A percentile compares a stretch with the other conserved stretches of the same genome.
Conservation (phyloP, 2,888 invertebrate genomes). For the Noctuana brunneofusca region DNA sequence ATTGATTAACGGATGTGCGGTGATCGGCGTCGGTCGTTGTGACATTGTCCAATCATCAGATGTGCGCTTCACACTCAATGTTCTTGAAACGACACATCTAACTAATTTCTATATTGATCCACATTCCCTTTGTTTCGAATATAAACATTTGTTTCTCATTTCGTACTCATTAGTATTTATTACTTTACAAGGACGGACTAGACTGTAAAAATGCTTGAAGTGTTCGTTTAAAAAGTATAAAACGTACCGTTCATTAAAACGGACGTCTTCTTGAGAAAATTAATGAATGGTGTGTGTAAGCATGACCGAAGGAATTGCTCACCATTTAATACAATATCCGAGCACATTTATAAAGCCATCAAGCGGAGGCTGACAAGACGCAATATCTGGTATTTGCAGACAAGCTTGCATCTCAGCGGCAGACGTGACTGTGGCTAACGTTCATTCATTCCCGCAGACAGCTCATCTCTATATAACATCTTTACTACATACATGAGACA, state of each 20-base stretch:
- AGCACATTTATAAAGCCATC: conserved; percentile 8
- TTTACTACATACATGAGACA: neutral
- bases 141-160: too few species aligned
- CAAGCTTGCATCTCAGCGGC: neutral
- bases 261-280: too few species aligned
- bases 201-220: too few species aligned
- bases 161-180: too few species aligned
- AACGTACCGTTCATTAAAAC: too few species aligned
- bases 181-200: too few species aligned
- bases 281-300: too few species aligned
- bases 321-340: neutral
- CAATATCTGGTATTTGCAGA: conserved; percentile 24
- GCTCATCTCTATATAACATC: too few species aligned
- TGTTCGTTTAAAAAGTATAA: neutral
- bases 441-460: conserved; percentile 18
- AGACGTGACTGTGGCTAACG: conserved; percentile 12
- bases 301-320: too few species aligned
- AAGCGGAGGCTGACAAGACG: conserved; percentile 8
- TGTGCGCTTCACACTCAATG: conserved; percentile 6
- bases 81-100: neutral
- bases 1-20: neutral
- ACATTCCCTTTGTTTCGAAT: too few species aligned
- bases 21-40: neutral
- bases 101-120: neutral
- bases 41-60: neutral